phyloP scores from a whole-genome alignment of 2,797 vertebrate species.

The Mormyrus proboscirostris region DNA sequence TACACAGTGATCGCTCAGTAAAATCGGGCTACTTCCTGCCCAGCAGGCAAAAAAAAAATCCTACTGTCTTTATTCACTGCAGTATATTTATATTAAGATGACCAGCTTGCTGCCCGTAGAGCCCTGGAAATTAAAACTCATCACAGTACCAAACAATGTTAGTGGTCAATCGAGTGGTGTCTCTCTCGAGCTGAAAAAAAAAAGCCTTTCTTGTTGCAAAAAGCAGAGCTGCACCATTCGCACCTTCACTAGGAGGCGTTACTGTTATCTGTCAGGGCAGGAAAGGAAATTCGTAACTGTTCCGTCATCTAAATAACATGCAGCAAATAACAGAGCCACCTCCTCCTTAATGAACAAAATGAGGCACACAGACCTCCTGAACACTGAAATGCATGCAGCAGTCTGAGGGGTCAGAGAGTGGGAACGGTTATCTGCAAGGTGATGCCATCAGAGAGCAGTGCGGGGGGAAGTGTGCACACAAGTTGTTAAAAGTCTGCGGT shows the following conservation, averaged over 20 bases:
- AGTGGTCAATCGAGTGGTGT: not conserved
- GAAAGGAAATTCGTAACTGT: not conserved
- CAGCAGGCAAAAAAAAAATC: not conserved
- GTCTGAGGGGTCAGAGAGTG: not conserved
- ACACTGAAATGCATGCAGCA: not conserved
- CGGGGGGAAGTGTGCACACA: not conserved
- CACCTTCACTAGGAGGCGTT: not conserved
- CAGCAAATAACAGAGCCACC: not conserved
- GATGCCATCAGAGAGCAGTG: not conserved
- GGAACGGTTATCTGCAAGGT: not conserved
- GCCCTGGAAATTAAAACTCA: not conserved
- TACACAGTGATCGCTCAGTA: not conserved
- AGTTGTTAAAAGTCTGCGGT: not conserved
- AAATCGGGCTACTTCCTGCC: not conserved
- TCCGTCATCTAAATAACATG: not conserved
- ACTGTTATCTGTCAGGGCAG: not conserved
- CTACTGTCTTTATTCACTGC: not conserved
- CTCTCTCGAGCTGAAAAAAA: not conserved
- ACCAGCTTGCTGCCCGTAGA: not conserved
- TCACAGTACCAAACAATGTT: not conserved
- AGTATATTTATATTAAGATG: not conserved
- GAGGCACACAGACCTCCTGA: not conserved
- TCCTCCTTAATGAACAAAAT: not conserved
- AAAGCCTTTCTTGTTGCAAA: not conserved
- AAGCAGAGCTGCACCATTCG: not conserved